Conservation (phyloP, 2,888 invertebrate genomes). For the Biston betularia region DNA sequence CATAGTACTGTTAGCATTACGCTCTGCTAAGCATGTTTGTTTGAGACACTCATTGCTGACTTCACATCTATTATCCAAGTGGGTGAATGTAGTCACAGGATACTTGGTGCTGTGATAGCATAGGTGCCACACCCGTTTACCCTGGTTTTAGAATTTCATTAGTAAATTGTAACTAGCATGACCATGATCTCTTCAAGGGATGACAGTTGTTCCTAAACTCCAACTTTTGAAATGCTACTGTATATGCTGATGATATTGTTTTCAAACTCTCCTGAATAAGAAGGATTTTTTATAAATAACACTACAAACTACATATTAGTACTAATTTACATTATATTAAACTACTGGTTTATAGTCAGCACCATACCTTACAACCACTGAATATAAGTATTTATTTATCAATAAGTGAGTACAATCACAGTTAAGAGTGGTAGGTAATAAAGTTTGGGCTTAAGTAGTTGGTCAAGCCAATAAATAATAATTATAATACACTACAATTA, state of each 20-base stretch:
- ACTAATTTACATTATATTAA: constrained; percentile 5
- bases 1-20: constrained; percentile 65
- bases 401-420: neutral
- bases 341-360: neutral
- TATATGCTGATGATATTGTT: constrained; percentile 64
- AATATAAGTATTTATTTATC: neutral
- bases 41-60: constrained; percentile 44
- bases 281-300: constrained; percentile 41
- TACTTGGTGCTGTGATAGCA: constrained; percentile 78
- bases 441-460: neutral
- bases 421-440: neutral
- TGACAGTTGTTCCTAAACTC: constrained; percentile 72
- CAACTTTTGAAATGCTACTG: constrained; percentile 69
- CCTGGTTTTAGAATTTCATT: constrained; percentile 68
- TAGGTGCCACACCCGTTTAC: constrained; percentile 74
- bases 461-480: constrained; percentile 30
- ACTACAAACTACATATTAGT: constrained; percentile 37
- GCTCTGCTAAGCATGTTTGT: constrained; percentile 51
- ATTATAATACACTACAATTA: constrained; percentile 28
- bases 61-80: constrained; percentile 72
- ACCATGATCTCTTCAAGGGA: constrained; percentile 56
- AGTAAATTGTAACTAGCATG: constrained; percentile 53
- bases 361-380: constrained; percentile 1
- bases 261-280: constrained; percentile 66
- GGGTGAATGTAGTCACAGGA: constrained; percentile 73